phyloP scores from a whole-genome alignment of 2,797 vertebrate genomes.

The Lepus oiostolus region DNA sequence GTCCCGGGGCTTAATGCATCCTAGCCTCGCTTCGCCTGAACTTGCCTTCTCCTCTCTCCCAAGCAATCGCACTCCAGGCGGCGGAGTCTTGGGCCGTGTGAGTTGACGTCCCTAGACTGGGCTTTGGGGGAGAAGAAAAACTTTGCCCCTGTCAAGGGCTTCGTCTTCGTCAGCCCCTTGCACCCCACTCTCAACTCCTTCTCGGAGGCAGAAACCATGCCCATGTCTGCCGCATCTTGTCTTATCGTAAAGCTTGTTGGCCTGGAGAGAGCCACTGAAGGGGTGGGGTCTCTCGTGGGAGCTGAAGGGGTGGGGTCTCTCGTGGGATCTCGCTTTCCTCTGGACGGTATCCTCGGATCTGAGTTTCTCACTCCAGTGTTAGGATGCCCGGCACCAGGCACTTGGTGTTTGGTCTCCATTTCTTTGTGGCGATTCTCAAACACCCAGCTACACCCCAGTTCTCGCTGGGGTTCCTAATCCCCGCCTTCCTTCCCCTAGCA shows the following conservation, averaged over 20 bases:
- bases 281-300: too few species aligned
- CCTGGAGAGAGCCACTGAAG: neutral
- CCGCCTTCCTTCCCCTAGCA: constrained; percentile 13
- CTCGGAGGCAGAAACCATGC: neutral
- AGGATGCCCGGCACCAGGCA: neutral
- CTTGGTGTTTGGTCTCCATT: neutral
- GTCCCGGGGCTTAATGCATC: neutral
- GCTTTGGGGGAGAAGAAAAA: neutral
- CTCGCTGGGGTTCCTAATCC: constrained; percentile 27
- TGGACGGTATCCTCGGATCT: neutral
- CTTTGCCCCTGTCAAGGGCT: too few species aligned
- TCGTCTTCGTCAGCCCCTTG: neutral
- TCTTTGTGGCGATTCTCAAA: neutral
- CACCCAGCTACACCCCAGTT: neutral
- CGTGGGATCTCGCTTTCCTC: neutral
- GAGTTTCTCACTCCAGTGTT: neutral
- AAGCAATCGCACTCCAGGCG: neutral
- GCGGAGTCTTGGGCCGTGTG: neutral
- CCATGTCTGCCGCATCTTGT: neutral
- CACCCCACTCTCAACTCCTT: neutral
- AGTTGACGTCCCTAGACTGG: rapidly evolving
- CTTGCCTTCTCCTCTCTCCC: neutral
- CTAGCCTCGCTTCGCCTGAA: neutral
- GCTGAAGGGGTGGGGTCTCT: neutral
- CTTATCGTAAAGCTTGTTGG: neutral